Conservation (phyloP, 2,113 vertebrate genomes). For the Blennius ocellaris region DNA sequence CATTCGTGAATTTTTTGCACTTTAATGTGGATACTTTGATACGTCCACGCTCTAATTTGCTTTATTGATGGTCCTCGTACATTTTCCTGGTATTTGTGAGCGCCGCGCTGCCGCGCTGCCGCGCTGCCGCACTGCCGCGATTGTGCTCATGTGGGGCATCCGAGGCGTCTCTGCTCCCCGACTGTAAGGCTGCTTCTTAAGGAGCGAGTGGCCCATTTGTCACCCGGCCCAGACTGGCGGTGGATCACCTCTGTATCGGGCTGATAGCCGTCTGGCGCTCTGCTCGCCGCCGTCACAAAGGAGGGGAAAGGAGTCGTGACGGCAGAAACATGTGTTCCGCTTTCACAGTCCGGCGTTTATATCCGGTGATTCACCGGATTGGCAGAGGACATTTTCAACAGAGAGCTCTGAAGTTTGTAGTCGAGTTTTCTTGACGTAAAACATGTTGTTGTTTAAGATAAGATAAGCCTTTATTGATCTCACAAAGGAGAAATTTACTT, state of each 20-base stretch:
- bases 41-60: no score
- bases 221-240: slow-evolving; percentile 30
- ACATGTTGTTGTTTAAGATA: no score
- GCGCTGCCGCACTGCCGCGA: no score
- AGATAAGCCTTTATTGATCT: no score
- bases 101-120: neutral
- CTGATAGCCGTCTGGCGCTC: slow-evolving; percentile 16
- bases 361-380: neutral
- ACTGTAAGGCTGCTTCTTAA: neutral
- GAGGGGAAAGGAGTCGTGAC: neutral
- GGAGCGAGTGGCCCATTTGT: slow-evolving; percentile 17
- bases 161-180: no score
- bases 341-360: no score
- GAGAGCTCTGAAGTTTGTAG: no score
- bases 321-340: no score
- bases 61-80: neutral
- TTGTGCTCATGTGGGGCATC: neutral
- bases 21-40: no score
- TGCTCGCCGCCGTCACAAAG: neutral
- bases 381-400: no score
- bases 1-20: neutral
- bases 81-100: neutral
- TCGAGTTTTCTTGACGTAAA: no score
- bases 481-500: no score
- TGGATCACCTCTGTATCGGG: slow-evolving; percentile 22